Evolutionary conservation across 1,140 invertebrate genomes (phyloP), one percentile per base, ranked within the genome.

Genomic region (Anastrepha obliqua): DNA sequence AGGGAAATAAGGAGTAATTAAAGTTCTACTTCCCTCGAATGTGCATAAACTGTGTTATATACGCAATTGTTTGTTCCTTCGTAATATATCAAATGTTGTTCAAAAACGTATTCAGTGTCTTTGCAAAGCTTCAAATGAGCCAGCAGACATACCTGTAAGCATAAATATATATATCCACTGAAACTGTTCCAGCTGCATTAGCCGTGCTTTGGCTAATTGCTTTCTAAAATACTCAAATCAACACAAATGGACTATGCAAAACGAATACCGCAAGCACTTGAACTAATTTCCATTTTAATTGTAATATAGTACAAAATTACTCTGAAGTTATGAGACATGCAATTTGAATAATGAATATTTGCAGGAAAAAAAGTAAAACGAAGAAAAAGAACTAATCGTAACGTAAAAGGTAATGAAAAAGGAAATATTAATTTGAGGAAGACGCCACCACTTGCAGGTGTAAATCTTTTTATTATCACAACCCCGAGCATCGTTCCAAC

Each of bases 281-380:
- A 11, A 81, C 74, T 81, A 55, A 81, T 81, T 81, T 81, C 74
- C 74, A 81, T 81, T 81, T 81, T 81, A 81, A 81, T 81, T 81
- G 74, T 81, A 55, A 74, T 74, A 74, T n/a, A 44, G 39, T 74
- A 74, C 17, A 81, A 55, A 81, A 81, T 81, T 81, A 81, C 74
- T 20, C 74, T 55, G 3, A 20, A 55, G 51, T 29, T 81, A 29
- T 55, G 17, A 6, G 8, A 67, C 9, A 51, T n/a, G 47, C 47
- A 81, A 81, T 81, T 29, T 81, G 74, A 51, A 81, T 81, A 55
- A 55, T 81, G 47, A 81, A 20, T 81, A 55, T 20, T 39, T 13
- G 2, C 74, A 42, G 8, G 29, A 55, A 11, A 74, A 74, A 51
- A 74, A 51, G 29, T 17, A 7, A 51, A 74, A 17, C 4, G 29